A percentile compares a stretch with the other conserved stretches of the same genome.
Conservation (phyloP, 2,888 invertebrate genomes). For the Drosophila bunnanda region DNA sequence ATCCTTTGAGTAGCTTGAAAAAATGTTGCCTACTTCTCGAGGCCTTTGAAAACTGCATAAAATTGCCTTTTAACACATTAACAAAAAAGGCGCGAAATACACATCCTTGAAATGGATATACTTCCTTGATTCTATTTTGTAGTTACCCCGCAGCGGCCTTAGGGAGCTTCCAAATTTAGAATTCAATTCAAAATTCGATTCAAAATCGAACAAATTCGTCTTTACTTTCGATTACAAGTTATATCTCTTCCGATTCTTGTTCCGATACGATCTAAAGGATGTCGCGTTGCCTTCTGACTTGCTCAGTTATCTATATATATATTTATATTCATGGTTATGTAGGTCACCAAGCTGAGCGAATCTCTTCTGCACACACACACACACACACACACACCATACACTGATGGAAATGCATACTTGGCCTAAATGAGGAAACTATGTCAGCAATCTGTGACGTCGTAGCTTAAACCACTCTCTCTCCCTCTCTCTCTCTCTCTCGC, state of each 20-base stretch:
- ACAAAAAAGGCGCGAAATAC: neutral
- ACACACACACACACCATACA: neutral
- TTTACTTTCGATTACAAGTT: neutral
- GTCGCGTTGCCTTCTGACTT: slow-evolving; percentile 23
- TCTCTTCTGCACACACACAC: slow-evolving; percentile 26
- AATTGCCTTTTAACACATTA: neutral
- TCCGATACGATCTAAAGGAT: slow-evolving; percentile 35
- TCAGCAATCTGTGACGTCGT: slow-evolving; percentile 61
- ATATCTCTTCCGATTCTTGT: neutral
- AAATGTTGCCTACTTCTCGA: neutral
- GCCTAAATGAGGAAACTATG: slow-evolving; percentile 73
- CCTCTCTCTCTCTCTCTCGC: slow-evolving; percentile 1
- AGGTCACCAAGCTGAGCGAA: slow-evolving; percentile 34
- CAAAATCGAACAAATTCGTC: neutral
- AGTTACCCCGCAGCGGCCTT: neutral
- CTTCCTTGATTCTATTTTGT: neutral
- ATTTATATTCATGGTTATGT: slow-evolving; percentile 35
- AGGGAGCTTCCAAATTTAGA: neutral
- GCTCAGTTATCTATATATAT: slow-evolving; percentile 26
- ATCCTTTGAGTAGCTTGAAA: too few relatives aligned
- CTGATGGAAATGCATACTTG: slow-evolving; percentile 37
- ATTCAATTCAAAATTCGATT: neutral
- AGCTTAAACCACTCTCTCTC: slow-evolving; percentile 22
- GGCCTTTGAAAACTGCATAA: neutral
- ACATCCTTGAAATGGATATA: neutral